Evolutionary conservation across 2,888 invertebrate species (phyloP), one percentile per base, ranked within the genome.

Genomic region (Eristalis intricaria): DNA sequence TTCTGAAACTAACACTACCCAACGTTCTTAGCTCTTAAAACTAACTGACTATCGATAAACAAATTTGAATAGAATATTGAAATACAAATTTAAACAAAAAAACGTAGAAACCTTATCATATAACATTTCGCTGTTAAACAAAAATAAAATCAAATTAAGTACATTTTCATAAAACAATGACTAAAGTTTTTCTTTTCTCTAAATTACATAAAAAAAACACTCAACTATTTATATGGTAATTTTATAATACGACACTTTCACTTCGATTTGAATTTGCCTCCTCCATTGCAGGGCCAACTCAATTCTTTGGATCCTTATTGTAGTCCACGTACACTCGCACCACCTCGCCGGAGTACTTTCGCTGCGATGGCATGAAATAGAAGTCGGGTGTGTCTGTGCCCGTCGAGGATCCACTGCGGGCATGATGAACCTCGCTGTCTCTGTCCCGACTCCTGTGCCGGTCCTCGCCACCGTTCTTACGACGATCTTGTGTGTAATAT

Each of bases 331-430:
- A 97, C 58, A 97, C 97, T 90, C 97, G 94, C 75, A 97, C 96
- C 38, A 97, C 96, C 94, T 98, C 98, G 90, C 98, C 98, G 90
- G 98, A 97, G 93, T 98, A 98, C 93, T 98, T 98, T 88, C 98
- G 94, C 92, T 98, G 98, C 87, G 97, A 97, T 64, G 98, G 98
- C 98, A 98, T 98, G 93, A 98, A 98, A 93, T 98, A 98, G 93
- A 98, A 98, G 93, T 98, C 98, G 0, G 98, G 93, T 69, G 93
- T 93, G 89, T 93, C 93, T 2, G 92, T 90, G 29, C 93, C 93
- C 22, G 92, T 91, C 80, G 91, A 92, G 23, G 90, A 90, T 61
- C 89, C 90, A 73, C 91, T 84, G 15, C 92, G 92, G 0, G 92
- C 92, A 74, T 88, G 88, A 61, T 88, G 74, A 15, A 96, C 90